phyloP scores from a whole-genome alignment of 2,888 invertebrate genomes.

The Colletes collaris region DNA sequence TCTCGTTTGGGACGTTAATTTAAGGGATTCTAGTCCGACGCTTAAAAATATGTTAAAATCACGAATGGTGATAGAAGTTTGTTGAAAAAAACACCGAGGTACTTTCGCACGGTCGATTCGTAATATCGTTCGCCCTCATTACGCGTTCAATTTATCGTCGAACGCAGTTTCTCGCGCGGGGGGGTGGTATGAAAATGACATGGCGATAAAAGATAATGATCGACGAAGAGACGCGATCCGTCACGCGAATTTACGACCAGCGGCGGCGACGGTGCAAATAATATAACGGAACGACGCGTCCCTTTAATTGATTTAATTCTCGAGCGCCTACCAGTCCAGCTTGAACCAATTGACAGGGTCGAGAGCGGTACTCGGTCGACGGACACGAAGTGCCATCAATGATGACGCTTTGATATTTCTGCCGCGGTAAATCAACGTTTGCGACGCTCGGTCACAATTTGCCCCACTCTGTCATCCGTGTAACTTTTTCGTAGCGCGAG shows the following conservation, averaged over 20 bases:
- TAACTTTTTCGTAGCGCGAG: background rate
- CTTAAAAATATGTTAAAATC: too few species aligned
- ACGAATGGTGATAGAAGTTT: too few species aligned
- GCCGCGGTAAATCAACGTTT: constrained; percentile 15
- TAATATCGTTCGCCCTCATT: background rate
- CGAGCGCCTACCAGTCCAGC: constrained; percentile 54
- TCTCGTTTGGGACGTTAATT: too few species aligned
- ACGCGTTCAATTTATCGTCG: constrained; percentile 1
- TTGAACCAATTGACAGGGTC: constrained; percentile 72
- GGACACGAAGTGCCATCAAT: constrained; percentile 35
- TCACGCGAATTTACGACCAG: constrained; percentile 21
- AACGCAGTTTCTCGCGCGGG: background rate
- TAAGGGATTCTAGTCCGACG: too few species aligned
- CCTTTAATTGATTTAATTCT: constrained; percentile 71
- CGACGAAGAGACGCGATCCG: constrained; percentile 28
- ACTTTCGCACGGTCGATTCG: too few species aligned
- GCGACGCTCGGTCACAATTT: constrained; percentile 28
- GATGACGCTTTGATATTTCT: constrained; percentile 44
- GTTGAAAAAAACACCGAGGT: too few species aligned
- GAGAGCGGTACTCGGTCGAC: constrained; percentile 45
- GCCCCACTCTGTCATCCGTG: constrained; percentile 14
- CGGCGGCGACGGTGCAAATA: constrained; percentile 49
- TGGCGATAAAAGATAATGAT: constrained; percentile 29
- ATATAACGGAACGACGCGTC: constrained; percentile 46
- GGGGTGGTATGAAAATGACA: constrained; percentile 4